phyloP scores from a whole-genome alignment of 2,113 vertebrate species.

The Neodon shergylaensis region DNA sequence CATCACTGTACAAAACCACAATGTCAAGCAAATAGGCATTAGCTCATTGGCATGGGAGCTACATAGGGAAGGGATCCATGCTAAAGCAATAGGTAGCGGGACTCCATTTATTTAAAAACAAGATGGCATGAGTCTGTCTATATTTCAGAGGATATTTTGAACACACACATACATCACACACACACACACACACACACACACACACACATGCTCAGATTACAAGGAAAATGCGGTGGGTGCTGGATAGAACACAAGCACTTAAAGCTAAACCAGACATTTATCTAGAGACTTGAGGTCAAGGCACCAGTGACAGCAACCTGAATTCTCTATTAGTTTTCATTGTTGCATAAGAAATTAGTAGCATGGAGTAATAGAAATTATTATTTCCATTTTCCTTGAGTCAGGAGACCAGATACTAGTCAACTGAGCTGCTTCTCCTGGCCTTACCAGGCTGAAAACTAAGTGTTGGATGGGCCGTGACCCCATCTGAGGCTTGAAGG shows the following conservation, averaged over 20 bases:
- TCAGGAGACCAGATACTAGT: background rate
- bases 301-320: background rate
- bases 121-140: background rate
- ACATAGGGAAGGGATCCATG: background rate
- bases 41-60: background rate
- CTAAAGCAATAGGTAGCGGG: background rate
- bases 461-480: background rate
- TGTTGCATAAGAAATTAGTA: background rate
- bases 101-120: background rate
- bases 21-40: background rate
- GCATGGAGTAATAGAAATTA: background rate
- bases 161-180: background rate
- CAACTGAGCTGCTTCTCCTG: background rate
- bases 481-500: background rate
- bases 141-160: background rate
- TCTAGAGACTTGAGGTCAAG: background rate
- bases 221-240: background rate
- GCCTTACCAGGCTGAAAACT: background rate
- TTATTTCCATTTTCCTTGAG: background rate
- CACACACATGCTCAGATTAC: background rate
- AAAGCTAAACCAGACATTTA: background rate
- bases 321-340: background rate
- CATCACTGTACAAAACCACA: background rate
- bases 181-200: background rate
- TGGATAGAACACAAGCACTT: background rate